phyloP scores from a whole-genome alignment of 2,797 vertebrate species.

The Manis pentadactyla region DNA sequence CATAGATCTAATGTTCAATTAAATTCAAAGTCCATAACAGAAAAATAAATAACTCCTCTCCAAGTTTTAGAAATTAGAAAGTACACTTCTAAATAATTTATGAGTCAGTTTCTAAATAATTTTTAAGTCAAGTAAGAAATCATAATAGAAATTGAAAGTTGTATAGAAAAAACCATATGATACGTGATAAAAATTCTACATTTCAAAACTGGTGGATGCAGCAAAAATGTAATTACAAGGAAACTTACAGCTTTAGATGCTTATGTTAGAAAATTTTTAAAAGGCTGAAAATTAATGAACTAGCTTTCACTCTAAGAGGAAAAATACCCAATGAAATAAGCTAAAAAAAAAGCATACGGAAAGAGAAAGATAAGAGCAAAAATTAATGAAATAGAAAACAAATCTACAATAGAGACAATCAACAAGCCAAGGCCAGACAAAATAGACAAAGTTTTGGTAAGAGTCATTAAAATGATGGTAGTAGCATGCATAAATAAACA shows the following conservation, averaged over 20 bases:
- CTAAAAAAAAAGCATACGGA: not conserved
- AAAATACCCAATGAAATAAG: not conserved
- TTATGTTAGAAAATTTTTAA: not conserved
- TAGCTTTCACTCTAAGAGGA: not conserved
- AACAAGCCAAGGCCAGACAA: not conserved
- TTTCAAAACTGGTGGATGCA: not conserved
- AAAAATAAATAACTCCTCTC: not conserved
- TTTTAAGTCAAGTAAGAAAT: not conserved
- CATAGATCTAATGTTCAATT: not conserved
- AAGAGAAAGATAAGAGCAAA: constrained; percentile 17
- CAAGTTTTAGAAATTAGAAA: not conserved
- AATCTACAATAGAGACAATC: not conserved
- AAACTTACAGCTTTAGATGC: constrained; percentile 30
- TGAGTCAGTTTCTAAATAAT: not conserved
- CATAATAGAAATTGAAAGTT: not conserved
- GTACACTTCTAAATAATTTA: not conserved
- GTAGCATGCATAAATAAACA: not conserved
- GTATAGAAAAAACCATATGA: not conserved
- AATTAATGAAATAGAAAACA: not conserved
- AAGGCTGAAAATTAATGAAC: not conserved
- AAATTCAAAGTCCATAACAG: not conserved
- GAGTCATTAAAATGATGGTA: not conserved
- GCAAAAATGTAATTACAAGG: constrained; percentile 3
- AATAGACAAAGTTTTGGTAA: not conserved
- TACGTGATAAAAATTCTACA: not conserved